Conservation (phyloP, 1,140 invertebrate species). For the Panulirus ornatus region DNA sequence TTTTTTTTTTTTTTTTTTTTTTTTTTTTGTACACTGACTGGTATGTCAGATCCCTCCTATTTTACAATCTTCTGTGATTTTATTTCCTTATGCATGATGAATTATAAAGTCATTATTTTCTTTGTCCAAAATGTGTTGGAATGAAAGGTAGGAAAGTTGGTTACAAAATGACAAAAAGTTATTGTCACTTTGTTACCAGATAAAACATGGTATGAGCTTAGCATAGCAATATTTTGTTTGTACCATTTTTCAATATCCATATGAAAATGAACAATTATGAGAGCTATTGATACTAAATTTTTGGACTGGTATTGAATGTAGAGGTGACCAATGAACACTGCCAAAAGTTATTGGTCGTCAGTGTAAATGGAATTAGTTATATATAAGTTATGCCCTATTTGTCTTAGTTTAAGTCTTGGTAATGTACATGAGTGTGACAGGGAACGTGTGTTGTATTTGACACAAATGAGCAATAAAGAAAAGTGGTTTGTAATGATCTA, state of each 20-base stretch:
- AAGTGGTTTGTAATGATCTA: conserved; percentile 50
- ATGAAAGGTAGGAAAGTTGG: background rate
- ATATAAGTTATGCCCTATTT: conserved; percentile 39
- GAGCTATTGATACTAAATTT: background rate
- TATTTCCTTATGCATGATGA: background rate
- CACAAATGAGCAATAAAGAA: conserved; percentile 67
- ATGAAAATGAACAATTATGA: background rate
- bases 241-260: background rate
- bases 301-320: background rate
- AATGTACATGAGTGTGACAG: conserved; percentile 48
- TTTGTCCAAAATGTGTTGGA: background rate
- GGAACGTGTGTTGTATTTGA: conserved; percentile 66
- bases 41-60: background rate
- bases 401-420: conserved; percentile 43
- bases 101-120: background rate
- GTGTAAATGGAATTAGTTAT: conserved; percentile 25
- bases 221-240: background rate
- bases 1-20: background rate
- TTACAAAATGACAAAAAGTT: background rate
- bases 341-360: background rate
- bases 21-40: background rate
- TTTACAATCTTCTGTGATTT: background rate
- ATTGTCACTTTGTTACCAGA: background rate
- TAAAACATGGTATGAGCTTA: background rate
- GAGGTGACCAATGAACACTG: background rate